Percentiles rank a stretch among this genome's conserved stretches.
phyloP scores from a whole-genome alignment of 2,797 vertebrate species.

The Cuniculus paca region DNA sequence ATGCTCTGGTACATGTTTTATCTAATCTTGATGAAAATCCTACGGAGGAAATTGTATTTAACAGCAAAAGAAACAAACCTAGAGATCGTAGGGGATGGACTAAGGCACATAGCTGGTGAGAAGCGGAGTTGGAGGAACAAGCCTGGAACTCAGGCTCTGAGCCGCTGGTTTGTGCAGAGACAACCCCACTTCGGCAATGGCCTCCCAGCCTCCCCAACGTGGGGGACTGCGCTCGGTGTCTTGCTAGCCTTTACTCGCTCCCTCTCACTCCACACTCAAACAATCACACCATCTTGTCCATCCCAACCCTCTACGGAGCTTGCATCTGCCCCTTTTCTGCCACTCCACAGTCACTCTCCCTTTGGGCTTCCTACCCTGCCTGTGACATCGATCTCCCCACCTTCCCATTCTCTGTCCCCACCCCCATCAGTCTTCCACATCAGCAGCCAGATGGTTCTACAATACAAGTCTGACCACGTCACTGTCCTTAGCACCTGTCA shows the following conservation, averaged over 20 bases:
- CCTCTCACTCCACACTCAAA: neutral
- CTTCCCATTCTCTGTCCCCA: neutral
- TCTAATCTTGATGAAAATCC: conserved; percentile 17
- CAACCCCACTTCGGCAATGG: neutral
- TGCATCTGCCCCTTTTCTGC: neutral
- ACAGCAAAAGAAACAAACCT: conserved; percentile 48
- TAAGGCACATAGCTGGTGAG: neutral
- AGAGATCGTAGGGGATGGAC: neutral
- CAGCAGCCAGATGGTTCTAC: conserved; percentile 20
- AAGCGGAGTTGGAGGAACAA: neutral
- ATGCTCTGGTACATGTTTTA: neutral
- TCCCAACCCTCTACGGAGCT: neutral
- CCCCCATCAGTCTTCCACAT: neutral
- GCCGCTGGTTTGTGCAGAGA: neutral
- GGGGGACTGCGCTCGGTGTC: neutral
- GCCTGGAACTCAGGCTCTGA: neutral
- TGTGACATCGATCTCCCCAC: neutral
- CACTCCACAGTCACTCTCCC: neutral
- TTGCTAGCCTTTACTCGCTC: neutral
- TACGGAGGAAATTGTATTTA: neutral
- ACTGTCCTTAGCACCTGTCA: neutral
- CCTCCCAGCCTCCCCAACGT: neutral
- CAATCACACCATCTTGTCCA: neutral
- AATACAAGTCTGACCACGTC: conserved; percentile 6
- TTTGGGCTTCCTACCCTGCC: neutral